Conservation (phyloP, 2,797 vertebrate genomes). For the Amazona ochrocephala region DNA sequence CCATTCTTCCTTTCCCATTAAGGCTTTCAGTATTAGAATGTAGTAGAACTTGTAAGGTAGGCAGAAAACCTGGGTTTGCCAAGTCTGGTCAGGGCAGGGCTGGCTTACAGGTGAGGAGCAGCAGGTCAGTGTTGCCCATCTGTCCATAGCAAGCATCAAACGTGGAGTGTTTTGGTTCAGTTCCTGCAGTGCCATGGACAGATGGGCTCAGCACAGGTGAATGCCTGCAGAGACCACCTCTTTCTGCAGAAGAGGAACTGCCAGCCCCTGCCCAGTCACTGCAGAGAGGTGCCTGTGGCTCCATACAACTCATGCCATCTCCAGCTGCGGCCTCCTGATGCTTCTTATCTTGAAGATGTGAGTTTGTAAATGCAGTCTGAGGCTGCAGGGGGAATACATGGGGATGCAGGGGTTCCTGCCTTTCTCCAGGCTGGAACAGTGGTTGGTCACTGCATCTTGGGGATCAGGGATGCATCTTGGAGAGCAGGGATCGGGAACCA, state of each 20-base stretch:
- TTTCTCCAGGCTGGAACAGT: neutral
- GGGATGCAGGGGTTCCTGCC: too few relatives aligned
- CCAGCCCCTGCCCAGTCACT: slow-evolving; percentile 25
- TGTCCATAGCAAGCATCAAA: neutral
- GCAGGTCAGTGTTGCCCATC: neutral
- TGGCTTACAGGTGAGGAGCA: neutral
- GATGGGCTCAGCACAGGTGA: neutral
- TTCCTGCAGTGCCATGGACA: slow-evolving; percentile 31
- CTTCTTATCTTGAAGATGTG: slow-evolving; percentile 6
- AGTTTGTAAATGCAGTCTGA: neutral
- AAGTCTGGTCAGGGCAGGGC: neutral
- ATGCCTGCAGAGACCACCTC: slow-evolving; percentile 2
- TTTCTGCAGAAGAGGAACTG: slow-evolving; percentile 31
- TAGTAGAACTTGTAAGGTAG: neutral
- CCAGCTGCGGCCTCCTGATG: neutral
- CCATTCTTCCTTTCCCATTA: neutral
- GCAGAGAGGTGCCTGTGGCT: neutral
- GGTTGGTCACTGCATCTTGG: neutral
- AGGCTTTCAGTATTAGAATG: neutral
- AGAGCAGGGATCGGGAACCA: neutral
- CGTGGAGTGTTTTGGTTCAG: neutral
- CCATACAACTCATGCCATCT: neutral
- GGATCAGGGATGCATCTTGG: neutral
- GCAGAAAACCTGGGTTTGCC: too few relatives aligned
- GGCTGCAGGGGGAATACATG: rapidly evolving